Evolutionary conservation across 2,888 invertebrate genomes (phyloP).

Genomic region (Teleogryllus oceanicus): DNA sequence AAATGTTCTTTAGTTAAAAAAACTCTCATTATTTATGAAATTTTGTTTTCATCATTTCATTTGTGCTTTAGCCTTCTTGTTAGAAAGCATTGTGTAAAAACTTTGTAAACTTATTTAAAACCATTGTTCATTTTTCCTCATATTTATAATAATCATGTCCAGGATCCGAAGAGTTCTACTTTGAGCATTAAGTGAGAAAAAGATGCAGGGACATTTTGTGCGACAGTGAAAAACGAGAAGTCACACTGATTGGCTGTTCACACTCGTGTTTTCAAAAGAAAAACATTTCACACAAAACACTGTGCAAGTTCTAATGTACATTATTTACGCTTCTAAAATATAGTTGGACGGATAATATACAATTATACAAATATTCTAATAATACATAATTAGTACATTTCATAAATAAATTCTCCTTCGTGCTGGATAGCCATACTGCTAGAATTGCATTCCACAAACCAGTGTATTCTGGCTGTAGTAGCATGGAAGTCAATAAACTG

Average conservation of each 20-base stretch:
- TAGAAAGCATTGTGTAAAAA: no score
- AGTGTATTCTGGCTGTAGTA: neutral
- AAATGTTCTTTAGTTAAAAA: no score
- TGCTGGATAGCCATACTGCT: conserved; percentile 9
- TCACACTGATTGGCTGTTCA: neutral
- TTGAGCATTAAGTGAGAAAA: no score
- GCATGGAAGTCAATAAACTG: conserved; percentile 18
- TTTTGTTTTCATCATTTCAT: no score
- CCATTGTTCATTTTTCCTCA: no score
- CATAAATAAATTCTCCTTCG: conserved; percentile 6
- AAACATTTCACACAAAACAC: neutral
- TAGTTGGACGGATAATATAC: conserved; percentile 18
- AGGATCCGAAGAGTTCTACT: no score
- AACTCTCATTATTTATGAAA: no score
- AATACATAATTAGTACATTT: neutral
- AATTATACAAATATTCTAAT: conserved; percentile 3
- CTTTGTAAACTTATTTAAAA: no score
- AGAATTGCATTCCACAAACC: conserved; percentile 5
- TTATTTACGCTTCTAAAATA: neutral
- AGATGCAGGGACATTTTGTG: neutral
- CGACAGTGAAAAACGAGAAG: neutral
- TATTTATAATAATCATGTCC: no score
- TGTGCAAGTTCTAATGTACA: neutral
- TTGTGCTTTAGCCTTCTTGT: no score
- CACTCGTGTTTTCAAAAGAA: neutral